Evolutionary conservation across 2,797 vertebrate genomes (phyloP).

Genomic region (Silurus aristotelis): DNA sequence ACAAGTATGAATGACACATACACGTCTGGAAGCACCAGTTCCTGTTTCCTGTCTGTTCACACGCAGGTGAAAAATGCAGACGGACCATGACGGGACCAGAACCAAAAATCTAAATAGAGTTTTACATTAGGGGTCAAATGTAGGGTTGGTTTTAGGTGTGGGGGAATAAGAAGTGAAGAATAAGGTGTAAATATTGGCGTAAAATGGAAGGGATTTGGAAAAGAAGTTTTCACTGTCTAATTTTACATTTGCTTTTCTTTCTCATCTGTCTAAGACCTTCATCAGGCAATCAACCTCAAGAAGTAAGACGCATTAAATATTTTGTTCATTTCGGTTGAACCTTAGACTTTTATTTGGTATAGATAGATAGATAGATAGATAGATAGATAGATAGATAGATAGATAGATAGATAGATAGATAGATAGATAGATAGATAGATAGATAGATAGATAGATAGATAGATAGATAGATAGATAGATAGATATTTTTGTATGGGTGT

Average conservation of each 20-base stretch:
- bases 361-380: too few relatives aligned
- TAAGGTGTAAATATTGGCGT: neutral
- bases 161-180: neutral
- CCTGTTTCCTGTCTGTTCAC: constrained; percentile 22
- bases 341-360: too few relatives aligned
- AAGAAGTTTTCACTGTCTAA: neutral
- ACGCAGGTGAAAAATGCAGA: constrained; percentile 13
- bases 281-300: neutral
- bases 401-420: too few relatives aligned
- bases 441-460: too few relatives aligned
- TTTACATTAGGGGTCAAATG: neutral
- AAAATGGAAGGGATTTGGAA: constrained; percentile 27
- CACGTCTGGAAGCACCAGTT: constrained; percentile 17
- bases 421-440: too few relatives aligned
- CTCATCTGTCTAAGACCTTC: constrained; percentile 26
- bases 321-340: neutral
- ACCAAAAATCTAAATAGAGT: neutral
- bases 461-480: too few relatives aligned
- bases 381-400: too few relatives aligned
- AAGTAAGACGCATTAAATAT: constrained; percentile 28
- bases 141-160: neutral
- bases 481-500: too few relatives aligned
- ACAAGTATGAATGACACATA: constrained; percentile 25
- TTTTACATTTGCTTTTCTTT: constrained; percentile 10
- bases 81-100: neutral